These are phyloP conservation scores for Idaea straminata DNA, from an alignment of 2,888 invertebrate genomes.

Conservation along the genomic window DNA sequence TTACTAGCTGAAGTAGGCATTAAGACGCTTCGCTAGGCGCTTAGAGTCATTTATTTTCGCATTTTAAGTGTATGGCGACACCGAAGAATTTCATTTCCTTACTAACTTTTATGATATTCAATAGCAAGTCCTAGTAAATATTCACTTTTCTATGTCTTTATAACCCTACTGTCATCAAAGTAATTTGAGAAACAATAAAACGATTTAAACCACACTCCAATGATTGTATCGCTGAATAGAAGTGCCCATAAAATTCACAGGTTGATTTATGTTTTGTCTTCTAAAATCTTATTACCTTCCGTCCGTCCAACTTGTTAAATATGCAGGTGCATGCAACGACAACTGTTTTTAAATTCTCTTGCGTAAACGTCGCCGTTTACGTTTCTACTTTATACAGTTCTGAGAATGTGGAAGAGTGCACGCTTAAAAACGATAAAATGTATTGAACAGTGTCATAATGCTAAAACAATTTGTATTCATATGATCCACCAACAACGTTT, in stretches of 20 bases:
- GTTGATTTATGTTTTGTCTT: conserved; percentile 44
- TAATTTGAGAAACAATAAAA: conserved; percentile 34
- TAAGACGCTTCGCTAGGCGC: conserved; percentile 42
- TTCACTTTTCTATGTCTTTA: conserved; percentile 9
- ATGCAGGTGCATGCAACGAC: conserved; percentile 60
- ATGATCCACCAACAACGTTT: conserved; percentile 52
- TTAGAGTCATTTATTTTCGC: conserved; percentile 67
- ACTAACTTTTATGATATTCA: neutral
- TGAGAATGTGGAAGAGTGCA: conserved; percentile 39
- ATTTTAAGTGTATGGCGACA: conserved; percentile 19
- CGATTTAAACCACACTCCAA: conserved; percentile 34
- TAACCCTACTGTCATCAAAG: conserved; percentile 32
- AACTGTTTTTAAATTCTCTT: conserved; percentile 64
- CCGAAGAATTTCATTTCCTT: neutral
- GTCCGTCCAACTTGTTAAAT: conserved; percentile 33
- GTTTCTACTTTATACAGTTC: conserved; percentile 50
- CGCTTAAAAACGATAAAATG: conserved; percentile 42
- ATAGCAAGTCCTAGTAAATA: neutral
- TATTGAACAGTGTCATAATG: conserved; percentile 51
- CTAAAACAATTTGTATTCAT: conserved; percentile 64
- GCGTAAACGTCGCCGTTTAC: conserved; percentile 46
- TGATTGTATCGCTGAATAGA: conserved; percentile 40
- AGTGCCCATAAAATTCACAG: conserved; percentile 37
- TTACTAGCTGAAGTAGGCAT: too few species aligned
- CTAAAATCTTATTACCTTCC: conserved; percentile 39